Conservation (phyloP, 2,888 invertebrate genomes). For the Campopleginae sp. region DNA sequence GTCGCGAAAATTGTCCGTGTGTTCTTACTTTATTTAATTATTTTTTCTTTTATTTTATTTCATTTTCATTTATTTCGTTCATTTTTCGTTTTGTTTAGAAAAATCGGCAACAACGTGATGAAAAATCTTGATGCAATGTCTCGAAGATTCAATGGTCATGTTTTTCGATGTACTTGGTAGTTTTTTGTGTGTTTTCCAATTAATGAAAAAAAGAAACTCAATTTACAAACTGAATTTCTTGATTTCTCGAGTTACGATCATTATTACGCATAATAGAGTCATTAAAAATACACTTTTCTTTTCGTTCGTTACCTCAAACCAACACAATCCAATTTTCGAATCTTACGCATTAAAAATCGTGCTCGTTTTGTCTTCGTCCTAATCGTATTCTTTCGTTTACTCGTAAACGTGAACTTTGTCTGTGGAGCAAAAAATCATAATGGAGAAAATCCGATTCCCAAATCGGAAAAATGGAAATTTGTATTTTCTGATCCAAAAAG, state of each 20-base stretch:
- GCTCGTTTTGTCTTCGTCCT: background rate
- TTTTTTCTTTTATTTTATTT: conserved; percentile 11
- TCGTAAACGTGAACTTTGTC: background rate
- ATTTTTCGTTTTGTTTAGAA: conserved; percentile 50
- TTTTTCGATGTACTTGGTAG: conserved; percentile 47
- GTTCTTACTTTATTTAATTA: conserved; percentile 19
- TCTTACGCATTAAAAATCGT: background rate
- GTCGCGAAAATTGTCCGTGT: conserved; percentile 54
- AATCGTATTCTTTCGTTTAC: background rate
- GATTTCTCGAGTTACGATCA: background rate
- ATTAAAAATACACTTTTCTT: conserved; percentile 3
- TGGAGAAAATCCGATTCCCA: background rate
- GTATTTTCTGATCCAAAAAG: background rate
- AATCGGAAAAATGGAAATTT: background rate
- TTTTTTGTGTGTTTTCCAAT: conserved; percentile 1
- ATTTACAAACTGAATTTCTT: background rate
- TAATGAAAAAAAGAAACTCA: background rate
- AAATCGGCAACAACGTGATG: conserved; percentile 60
- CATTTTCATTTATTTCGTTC: conserved; percentile 15
- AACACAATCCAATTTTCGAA: background rate
- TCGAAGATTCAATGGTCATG: conserved; percentile 54
- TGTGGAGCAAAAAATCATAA: background rate
- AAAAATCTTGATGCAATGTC: conserved; percentile 51
- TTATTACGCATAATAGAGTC: background rate
- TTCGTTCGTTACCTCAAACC: background rate